Conservation (phyloP, 1,140 invertebrate genomes). For the Adoxophyes honmai region DNA sequence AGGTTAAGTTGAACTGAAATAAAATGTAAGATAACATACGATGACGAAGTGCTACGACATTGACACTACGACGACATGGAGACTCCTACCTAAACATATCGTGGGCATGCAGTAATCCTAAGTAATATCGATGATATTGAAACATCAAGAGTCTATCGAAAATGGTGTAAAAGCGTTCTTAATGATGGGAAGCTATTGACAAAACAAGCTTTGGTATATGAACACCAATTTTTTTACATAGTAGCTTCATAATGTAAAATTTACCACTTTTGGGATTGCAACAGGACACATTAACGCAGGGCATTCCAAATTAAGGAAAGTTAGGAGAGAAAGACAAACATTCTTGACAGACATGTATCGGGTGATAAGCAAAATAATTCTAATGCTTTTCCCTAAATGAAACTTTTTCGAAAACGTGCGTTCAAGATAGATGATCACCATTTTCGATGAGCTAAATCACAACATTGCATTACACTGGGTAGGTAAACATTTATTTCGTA, state of each 20-base stretch:
- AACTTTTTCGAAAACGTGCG: conserved; percentile 19
- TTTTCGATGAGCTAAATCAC: conserved; percentile 60
- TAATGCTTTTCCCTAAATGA: conserved; percentile 26
- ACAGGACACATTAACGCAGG: conserved; percentile 18
- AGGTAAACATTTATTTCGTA: conserved; percentile 36
- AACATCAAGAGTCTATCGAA: conserved; percentile 48
- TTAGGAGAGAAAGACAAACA: conserved; percentile 31
- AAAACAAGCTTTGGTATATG: conserved; percentile 47
- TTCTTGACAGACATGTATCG: conserved; percentile 20
- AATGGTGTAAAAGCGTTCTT: conserved; percentile 56
- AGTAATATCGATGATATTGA: conserved; percentile 36
- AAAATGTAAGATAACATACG: conserved; percentile 16
- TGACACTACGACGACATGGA: conserved; percentile 20
- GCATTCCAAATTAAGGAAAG: conserved; percentile 28
- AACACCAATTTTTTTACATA: conserved; percentile 63
- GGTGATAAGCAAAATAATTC: conserved; percentile 45
- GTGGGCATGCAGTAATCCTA: conserved; percentile 39
- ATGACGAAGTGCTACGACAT: conserved; percentile 17
- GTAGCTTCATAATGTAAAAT: conserved; percentile 46
- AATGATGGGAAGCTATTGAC: conserved; percentile 40
- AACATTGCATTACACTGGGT: conserved; percentile 41
- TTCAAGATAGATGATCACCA: conserved; percentile 39
- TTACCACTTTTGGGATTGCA: conserved; percentile 27
- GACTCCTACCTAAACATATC: conserved; percentile 17
- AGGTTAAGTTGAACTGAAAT: conserved; percentile 11